phyloP scores from a whole-genome alignment of 2,888 invertebrate genomes.

The Hylaea fasciaria region DNA sequence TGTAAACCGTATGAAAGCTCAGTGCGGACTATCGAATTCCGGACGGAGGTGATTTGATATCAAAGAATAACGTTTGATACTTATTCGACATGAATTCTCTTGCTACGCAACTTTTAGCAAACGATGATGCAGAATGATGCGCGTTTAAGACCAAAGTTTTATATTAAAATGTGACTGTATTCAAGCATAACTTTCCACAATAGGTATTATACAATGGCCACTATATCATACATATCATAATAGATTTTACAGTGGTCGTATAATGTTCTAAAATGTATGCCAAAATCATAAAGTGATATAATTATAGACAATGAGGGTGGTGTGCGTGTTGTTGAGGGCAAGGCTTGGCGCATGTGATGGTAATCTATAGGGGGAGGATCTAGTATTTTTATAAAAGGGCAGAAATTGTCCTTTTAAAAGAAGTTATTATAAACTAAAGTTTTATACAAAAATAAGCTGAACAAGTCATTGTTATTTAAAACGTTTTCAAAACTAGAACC shows the following conservation, averaged over 20 bases:
- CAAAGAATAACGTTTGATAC: no score
- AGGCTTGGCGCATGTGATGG: slow-evolving; percentile 65
- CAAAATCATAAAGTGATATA: slow-evolving; percentile 60
- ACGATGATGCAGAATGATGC: no score
- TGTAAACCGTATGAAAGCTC: slow-evolving; percentile 26
- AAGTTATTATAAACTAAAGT: no score
- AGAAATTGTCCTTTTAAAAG: not conserved
- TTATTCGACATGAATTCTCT: no score
- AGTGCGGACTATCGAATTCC: slow-evolving; percentile 23
- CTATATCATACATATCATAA: slow-evolving; percentile 43
- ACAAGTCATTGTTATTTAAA: slow-evolving; percentile 23
- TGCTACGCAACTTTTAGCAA: no score
- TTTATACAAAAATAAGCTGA: no score
- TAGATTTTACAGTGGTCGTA: slow-evolving; percentile 50
- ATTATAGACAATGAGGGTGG: slow-evolving; percentile 51
- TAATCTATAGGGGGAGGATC: slow-evolving; percentile 43
- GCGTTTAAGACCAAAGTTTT: no score
- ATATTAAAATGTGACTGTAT: no score
- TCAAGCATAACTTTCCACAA: slow-evolving; percentile 7
- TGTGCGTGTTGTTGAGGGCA: slow-evolving; percentile 53
- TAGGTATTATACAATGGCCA: slow-evolving; percentile 56
- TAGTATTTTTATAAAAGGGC: slow-evolving; percentile 64
- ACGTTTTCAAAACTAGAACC: slow-evolving; percentile 31
- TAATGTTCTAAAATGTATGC: slow-evolving; percentile 65
- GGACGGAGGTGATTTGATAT: slow-evolving; percentile 28